Evolutionary conservation across 2,888 invertebrate species (phyloP), one percentile per base, ranked within the genome.

Genomic region (Melanargia galathea): DNA sequence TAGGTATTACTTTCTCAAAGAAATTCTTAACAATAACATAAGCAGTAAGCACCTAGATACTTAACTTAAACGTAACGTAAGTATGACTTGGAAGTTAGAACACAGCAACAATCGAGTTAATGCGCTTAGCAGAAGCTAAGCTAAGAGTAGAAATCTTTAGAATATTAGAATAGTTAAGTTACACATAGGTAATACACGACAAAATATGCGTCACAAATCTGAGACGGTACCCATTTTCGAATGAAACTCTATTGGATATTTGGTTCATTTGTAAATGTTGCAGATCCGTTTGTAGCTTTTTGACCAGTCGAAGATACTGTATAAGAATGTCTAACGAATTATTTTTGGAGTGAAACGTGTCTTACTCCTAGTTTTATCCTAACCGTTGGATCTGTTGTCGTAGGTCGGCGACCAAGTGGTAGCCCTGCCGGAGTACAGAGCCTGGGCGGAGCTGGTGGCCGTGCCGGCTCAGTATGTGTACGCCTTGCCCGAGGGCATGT

Each of bases 401-500:
- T 81, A 96, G 96, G 93, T 96, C 71, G 96, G 96, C 51, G 96
- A 96, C 80, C 93, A 94, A 80, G 97, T 97, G 18, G 95, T 97
- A 10, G 97, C 96, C 1, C 92, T 97, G 63, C 96, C 96, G 0
- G 96, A 97, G 84, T 95, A 95, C 90, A 93, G 93, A 73, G 97
- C 96, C 2, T 97, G 97, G 97, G 95, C 97, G 7, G 97, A 97
- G 87, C 90, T 96, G 66, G 96, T 96, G 7, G 92, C 94, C 1
- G 96, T 96, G 22, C 95, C 96, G 2, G 94, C 95, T n/a, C 94
- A 95, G 78, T 94, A 94, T 75, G 96, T 96, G 70, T 97, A 95
- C 90, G 93, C 93, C 60, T 90, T 96, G 75, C 96, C 96, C 18
- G 93, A 93, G 56, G 94, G 93, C 68, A 94, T 97, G 94, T 93